Evolutionary conservation across 2,113 vertebrate species (phyloP), one percentile per base, ranked within the genome.

Genomic region (Tapirus terrestris): DNA sequence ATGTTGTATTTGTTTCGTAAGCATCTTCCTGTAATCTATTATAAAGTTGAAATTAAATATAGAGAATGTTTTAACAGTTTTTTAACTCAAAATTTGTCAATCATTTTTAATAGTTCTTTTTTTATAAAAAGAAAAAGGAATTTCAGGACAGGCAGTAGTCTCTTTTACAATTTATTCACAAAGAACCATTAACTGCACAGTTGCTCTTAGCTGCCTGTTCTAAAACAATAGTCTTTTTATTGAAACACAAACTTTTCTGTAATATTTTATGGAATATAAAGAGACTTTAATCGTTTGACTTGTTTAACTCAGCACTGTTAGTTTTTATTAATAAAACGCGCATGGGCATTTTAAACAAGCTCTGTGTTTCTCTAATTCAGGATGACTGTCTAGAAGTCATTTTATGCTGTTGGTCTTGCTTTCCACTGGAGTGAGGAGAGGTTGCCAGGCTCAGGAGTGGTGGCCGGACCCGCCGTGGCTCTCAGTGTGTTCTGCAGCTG

Each of bases 41-140:
- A 99, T 99, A 99, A 99, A 99, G 99, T 99, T 99, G 99, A 99
- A 99, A 99, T 99, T 99, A 99, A 99, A 99, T 99, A 99, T 99
- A 99, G 99, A 99, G 99, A 99, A 99, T 99, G 99, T 99, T 99
- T 99, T 99, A 99, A 99, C 99, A 99, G 98, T 98, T 99, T 99
- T 99, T 98, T 99, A 99, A 98, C 99, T 98, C 98, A 98, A 98
- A 99, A 99, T 99, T 99, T 99, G 99, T 99, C 99, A 99, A 98
- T 99, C 98, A 98, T 99, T 99, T 98, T 99, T 98, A 99, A 99
- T 99, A 99, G 98, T 99, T 99, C 98, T 98, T 99, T 99, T 99
- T 98, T 99, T 99, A 99, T 99, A 99, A 98, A 95, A 93, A 97
- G 91, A 85, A 97, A 96, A 98, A 98, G 93, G 96, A 98, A 98